Percentiles rank a stretch among this genome's conserved stretches.
phyloP scores from a whole-genome alignment of 2,888 invertebrate genomes.

The Epirrhoe alternata region DNA sequence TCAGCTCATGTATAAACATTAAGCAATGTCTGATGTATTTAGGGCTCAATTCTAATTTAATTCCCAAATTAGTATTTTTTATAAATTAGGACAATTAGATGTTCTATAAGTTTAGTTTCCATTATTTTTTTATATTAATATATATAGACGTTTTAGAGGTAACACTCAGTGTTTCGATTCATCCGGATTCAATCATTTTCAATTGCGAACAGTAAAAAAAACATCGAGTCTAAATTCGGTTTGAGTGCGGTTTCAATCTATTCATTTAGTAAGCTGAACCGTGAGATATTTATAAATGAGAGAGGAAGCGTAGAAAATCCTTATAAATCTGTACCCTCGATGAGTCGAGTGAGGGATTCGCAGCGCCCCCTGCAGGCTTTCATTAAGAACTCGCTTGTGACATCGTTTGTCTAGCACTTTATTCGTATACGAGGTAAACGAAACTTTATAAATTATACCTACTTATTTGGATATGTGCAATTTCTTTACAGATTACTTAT shows the following conservation, averaged over 20 bases:
- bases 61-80: too few relatives aligned
- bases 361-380: neutral
- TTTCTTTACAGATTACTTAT: neutral
- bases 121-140: too few relatives aligned
- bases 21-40: neutral
- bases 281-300: neutral
- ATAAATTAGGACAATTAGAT: too few relatives aligned
- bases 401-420: conserved; percentile 1
- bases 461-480: neutral
- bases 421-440: neutral
- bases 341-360: neutral
- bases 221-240: neutral
- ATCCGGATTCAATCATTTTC: neutral
- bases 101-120: too few relatives aligned
- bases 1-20: conserved; percentile 2
- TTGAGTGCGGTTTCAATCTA: neutral
- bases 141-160: neutral
- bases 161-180: neutral
- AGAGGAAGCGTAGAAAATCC: neutral
- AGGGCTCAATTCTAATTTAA: too few relatives aligned
- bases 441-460: neutral
- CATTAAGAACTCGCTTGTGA: neutral
- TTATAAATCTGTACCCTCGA: neutral
- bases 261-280: neutral
- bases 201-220: neutral